Percentiles rank a stretch among this genome's conserved stretches.
Conservation (phyloP, 2,797 vertebrate species). For the Sphaeramia orbicularis region DNA sequence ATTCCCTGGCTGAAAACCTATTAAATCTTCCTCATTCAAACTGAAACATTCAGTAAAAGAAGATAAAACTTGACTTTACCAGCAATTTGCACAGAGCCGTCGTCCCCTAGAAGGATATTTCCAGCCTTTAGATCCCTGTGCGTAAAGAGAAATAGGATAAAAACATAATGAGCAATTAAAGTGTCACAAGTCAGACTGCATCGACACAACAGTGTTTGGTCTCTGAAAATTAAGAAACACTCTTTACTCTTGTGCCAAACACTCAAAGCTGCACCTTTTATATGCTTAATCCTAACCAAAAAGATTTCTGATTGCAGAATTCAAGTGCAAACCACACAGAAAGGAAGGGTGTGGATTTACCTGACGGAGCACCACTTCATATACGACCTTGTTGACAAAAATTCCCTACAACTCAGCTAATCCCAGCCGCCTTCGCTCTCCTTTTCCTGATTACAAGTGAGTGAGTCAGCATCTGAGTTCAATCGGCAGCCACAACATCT, state of each 20-base stretch:
- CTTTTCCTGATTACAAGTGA: constrained; percentile 40
- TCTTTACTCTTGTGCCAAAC: neutral
- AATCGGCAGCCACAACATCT: constrained; percentile 38
- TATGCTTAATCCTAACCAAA: constrained; percentile 13
- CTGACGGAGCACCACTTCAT: neutral
- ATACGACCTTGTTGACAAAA: too few species aligned
- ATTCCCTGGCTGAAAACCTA: too few species aligned
- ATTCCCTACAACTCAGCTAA: too few species aligned
- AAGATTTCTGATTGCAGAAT: constrained; percentile 40
- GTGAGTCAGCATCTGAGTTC: constrained; percentile 47
- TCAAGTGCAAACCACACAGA: constrained; percentile 12
- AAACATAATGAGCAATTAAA: constrained; percentile 16
- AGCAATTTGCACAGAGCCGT: constrained; percentile 96
- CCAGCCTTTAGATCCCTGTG: constrained; percentile 95
- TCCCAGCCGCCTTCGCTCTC: neutral
- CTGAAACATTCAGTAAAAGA: neutral
- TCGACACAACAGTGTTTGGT: constrained; percentile 6
- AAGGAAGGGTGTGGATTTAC: constrained; percentile 32
- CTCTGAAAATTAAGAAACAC: constrained; percentile 15
- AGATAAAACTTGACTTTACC: constrained; percentile 78
- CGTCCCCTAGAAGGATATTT: constrained; percentile 96
- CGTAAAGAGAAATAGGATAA: constrained; percentile 29
- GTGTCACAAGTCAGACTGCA: constrained; percentile 13
- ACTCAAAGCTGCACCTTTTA: constrained; percentile 30
- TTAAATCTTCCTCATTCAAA: neutral